Base-by-base conservation (phyloP, 2,113 vertebrate genomes). In the Clarias magur region DNA sequence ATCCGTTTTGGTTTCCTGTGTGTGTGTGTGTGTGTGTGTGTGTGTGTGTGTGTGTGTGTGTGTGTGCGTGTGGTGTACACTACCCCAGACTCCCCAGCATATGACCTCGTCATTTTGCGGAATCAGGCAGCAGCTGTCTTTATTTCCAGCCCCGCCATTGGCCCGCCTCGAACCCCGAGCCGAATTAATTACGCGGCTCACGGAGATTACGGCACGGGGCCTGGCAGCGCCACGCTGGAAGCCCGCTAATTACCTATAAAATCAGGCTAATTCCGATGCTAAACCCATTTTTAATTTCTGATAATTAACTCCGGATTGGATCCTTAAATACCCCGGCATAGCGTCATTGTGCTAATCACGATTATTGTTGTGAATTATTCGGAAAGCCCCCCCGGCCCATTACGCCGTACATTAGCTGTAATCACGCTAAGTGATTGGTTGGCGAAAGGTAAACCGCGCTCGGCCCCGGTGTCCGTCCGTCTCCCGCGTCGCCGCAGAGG, bases 261-360 rank as follows among this genome's bases (percentile, higher is more conserved):
- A 95, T 95, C 94, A 94, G 94, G 93, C 94, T 95, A 94, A 95
- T 95, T 95, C 93, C 90, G 94, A 95, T 93, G 94, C 93, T 95
- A 95, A 96, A 95, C 93, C 95, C 93, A 93, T 94, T 95, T 81
- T 95, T 94, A 94, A 95, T 95, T 95, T 95, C 92, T 94, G 92
- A 92, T 95, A 95, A 95, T 95, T 94, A 95, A 94, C 93, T 94
- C 93, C 88, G 93, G 93, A 95, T 95, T 94, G 95, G 93, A 94
- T 95, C 92, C 93, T 94, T 94, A 93, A 95, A 95, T 92, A 94
- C 93, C 93, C 92, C 87, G 87, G 93, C 91, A 93, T 92, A 93
- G 89, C 90, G 92, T 95, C 94, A 94, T 94, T 93, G 93, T 92
- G 91, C 92, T 93, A 94, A 94, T 95, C 93, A 94, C 91, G 92